These are phyloP conservation scores for Jacana jacana DNA, from an alignment of 2,113 vertebrate species.

Conservation along the genomic window DNA sequence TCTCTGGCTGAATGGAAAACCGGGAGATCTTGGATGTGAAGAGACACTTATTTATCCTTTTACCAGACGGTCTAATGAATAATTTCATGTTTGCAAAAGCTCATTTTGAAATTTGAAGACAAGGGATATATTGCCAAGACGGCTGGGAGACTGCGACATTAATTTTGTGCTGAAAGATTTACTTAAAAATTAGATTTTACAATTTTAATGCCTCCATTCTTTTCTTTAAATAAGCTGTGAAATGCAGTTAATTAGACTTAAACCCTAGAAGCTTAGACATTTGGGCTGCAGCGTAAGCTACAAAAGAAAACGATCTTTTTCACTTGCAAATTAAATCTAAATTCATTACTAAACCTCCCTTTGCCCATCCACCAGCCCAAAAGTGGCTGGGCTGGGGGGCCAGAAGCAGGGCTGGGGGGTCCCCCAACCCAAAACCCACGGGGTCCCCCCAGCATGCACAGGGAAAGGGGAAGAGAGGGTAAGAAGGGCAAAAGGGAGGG, in stretches of 20 bases:
- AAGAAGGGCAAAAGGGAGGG: not conserved
- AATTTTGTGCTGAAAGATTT: conserved; percentile 83
- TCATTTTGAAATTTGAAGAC: conserved; percentile 84
- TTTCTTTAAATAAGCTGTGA: conserved; percentile 85
- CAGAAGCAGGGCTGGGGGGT: not conserved
- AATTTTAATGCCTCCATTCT: conserved; percentile 84
- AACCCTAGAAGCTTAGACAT: conserved; percentile 78
- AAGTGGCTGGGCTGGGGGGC: not conserved
- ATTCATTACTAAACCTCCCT: conserved; percentile 69
- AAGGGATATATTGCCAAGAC: conserved; percentile 80
- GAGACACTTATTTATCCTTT: conserved; percentile 83
- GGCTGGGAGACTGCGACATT: conserved; percentile 78
- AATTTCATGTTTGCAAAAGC: conserved; percentile 85
- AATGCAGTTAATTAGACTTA: conserved; percentile 84
- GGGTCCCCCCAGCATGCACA: too few relatives aligned
- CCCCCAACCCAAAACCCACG: rapidly evolving
- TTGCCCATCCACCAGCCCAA: not conserved
- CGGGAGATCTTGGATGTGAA: conserved; percentile 71
- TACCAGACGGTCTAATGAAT: conserved; percentile 83
- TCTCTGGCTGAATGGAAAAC: conserved; percentile 64
- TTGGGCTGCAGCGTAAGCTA: conserved; percentile 80
- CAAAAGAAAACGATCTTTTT: conserved; percentile 79
- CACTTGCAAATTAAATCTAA: conserved; percentile 82
- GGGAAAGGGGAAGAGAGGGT: not conserved
- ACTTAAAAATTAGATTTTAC: conserved; percentile 85